Base-by-base conservation (phyloP, 2,797 vertebrate species). In the Manis pentadactyla region DNA sequence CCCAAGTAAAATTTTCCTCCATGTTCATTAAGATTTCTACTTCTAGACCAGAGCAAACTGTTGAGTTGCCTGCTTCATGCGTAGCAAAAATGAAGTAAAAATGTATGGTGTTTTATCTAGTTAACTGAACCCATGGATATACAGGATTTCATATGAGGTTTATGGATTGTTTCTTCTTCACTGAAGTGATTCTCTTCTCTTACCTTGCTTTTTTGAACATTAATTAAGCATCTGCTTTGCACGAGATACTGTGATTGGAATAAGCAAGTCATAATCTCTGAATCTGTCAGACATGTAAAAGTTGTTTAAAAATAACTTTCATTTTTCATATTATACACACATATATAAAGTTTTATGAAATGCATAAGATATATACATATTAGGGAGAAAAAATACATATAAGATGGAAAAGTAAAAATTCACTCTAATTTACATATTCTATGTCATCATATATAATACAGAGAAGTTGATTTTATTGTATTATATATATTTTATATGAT, bases 91-190 rank as follows among this genome's bases (percentile, higher is more conserved):
- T 4, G n/a, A 51, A 49, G 29, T 21, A 23, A 29, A 57, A 21
- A 34, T 46, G 1, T 51, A 9, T 1, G 2, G 27, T 0, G 2
- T 39, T 87, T 4, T 1, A 3, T 5, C 55, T 55, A 1, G 18
- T 59, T 49, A 23, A 12, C 63, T 14, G 37, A 86, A 63, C 31
- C 68, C n/a, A 42, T 0, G 0, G 17, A 1, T 3, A 18, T n/a
- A 51, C 11, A 6, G 57, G 61, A 9, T 15, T 55, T 55, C 93
- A 4, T 1, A 0, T 4, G 55, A 77, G 71, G 14, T 21, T 37
- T 29, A 23, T 19, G 17, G 14, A 1, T 12, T 55, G 37, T 39
- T 63, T 61, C n/a, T 49, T 53, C 78, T 21, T 14, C 1, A 0
- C 29, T 19, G 49, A 90, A 55, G 49, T 14, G 53, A 73, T 42